Base-by-base conservation (phyloP, 2,888 invertebrate genomes). In the Endomychus coccineus region DNA sequence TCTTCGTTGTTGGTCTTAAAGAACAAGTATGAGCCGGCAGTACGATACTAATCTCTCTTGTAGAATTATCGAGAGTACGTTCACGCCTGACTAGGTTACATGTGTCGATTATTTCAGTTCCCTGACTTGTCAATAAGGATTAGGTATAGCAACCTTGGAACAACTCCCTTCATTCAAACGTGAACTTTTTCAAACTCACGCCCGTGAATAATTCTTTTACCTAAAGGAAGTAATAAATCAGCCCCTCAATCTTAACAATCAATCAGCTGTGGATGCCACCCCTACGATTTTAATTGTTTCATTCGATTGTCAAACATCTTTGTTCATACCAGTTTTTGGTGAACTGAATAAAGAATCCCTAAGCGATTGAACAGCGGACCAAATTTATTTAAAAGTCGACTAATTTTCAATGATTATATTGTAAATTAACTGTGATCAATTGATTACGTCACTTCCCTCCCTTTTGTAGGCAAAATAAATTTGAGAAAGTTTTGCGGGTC, bases 71-170 rank as follows among this genome's bases (percentile, higher is more conserved):
- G 39, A 37, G 39, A 40, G 39, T 31, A 42, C 33, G 31, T 49
- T 50, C 43, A 54, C 51, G 53, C 44, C 37, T 53, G 58, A 58
- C 55, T 50, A 49, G 51, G 52, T 58, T 58, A 58, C 58, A 56
- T 55, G 50, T 56, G 55, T 58, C 54, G 54, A 58, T 58, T 56
- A 58, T 55, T 49, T 50, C 53, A 53, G 52, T 51, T 48, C 53
- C 45, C 34, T 46, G 45, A 45, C 41, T 48, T 50, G 54, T 58
- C 58, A 44, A 36, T 50, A 49, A 43, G 42, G 30, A 46, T 56
- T 52, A 49, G 25, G 27, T 19, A 21, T 28, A 27, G 21, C 28
- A 33, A 28, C 31, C 23, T 23, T 36, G 25, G 27, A 17, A 21
- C 25, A 27, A 22, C 28, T 32, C 25, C 31, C 23, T 23, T 36